Conservation (phyloP, 2,888 invertebrate species). For the Macrophya annulata region DNA sequence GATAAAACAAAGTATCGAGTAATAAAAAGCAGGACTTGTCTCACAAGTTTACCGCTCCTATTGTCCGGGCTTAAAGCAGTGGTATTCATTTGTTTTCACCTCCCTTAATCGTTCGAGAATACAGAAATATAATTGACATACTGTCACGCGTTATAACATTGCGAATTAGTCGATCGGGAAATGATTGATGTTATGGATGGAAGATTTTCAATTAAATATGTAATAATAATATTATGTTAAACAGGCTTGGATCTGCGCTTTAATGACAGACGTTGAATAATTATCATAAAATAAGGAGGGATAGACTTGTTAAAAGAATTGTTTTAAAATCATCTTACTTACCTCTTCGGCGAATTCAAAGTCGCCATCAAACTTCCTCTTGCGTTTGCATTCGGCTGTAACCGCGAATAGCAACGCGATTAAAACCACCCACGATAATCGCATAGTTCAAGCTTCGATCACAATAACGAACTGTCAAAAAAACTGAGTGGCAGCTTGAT, state of each 20-base stretch:
- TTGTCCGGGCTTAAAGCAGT: neutral
- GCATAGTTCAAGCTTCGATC: conserved; percentile 72
- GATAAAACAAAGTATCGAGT: neutral
- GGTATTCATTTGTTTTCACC: conserved; percentile 2
- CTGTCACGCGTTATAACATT: conserved; percentile 12
- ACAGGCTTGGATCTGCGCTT: neutral
- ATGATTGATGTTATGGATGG: neutral
- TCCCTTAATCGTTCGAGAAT: neutral
- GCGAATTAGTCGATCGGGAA: neutral
- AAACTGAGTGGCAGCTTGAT: neutral
- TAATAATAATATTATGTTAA: no score
- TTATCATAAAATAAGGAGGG: neutral
- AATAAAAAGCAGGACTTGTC: neutral
- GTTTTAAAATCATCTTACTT: conserved; percentile 69
- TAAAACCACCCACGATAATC: conserved; percentile 79
- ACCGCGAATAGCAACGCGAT: conserved; percentile 76
- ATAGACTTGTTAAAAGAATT: neutral
- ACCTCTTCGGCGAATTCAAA: conserved; percentile 92
- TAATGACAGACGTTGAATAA: neutral
- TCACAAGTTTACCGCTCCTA: neutral
- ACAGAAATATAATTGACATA: neutral
- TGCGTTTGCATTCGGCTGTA: conserved; percentile 81
- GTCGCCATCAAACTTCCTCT: conserved; percentile 89
- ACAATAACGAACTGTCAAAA: conserved; percentile 49
- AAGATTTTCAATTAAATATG: neutral